Conservation (phyloP, 2,888 invertebrate genomes). For the Augochlorella aurata region DNA sequence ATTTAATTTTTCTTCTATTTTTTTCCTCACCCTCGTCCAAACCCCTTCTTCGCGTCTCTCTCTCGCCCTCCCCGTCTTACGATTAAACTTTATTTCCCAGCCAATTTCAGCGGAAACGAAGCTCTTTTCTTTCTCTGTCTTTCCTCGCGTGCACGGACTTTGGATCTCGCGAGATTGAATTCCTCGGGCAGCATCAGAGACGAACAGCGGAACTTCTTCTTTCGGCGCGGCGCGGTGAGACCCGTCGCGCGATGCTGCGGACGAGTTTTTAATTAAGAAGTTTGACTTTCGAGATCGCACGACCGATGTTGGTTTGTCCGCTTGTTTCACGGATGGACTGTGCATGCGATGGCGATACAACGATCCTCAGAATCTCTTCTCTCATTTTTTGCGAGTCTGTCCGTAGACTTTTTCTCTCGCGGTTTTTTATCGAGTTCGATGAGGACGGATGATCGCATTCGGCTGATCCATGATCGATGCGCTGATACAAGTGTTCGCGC, state of each 20-base stretch:
- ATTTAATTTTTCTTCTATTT: conserved; percentile 39
- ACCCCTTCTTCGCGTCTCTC: too few relatives aligned
- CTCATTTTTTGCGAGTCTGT: not conserved
- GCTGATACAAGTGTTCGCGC: not conserved
- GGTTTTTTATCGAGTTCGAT: not conserved
- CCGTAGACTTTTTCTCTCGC: not conserved
- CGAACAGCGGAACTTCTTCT: conserved; percentile 20
- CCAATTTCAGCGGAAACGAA: conserved; percentile 37
- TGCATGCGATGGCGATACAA: not conserved
- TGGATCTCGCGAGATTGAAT: conserved; percentile 49
- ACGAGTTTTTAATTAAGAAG: conserved; percentile 52
- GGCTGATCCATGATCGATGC: not conserved
- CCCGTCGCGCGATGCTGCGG: too few relatives aligned
- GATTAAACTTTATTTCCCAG: conserved; percentile 41
- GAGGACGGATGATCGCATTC: not conserved
- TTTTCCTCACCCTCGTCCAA: not conserved
- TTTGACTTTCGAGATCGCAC: conserved; percentile 36
- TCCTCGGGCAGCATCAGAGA: not conserved
- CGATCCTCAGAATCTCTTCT: not conserved
- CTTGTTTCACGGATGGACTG: conserved; percentile 39
- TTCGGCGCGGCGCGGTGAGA: conserved; percentile 10
- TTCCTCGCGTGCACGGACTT: conserved; percentile 12
- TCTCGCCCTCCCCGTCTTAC: not conserved
- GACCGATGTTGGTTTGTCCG: conserved; percentile 55
- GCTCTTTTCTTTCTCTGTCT: conserved; percentile 4